These are phyloP conservation scores for Drosophila longiperda DNA, from an alignment of 2,888 invertebrate genomes.

Conservation along the genomic window DNA sequence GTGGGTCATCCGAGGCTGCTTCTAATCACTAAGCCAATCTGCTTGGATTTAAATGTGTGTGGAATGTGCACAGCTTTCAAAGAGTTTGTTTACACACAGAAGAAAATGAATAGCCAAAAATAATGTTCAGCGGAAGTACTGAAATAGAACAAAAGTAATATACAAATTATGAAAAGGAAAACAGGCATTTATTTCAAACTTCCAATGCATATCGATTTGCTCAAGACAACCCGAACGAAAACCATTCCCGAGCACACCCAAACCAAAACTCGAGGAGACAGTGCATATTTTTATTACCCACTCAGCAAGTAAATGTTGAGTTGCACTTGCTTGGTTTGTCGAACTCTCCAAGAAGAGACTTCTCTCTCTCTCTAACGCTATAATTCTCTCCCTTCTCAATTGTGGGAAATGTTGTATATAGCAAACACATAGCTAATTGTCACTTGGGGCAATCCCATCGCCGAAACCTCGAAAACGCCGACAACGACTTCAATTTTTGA, in stretches of 20 bases:
- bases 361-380: not conserved
- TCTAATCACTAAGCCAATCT: constrained; percentile 6
- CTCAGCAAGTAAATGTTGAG: constrained; percentile 20
- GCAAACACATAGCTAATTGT: constrained; percentile 61
- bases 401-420: constrained; percentile 59
- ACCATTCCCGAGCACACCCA: not conserved
- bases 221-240: constrained; percentile 23
- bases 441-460: constrained; percentile 51
- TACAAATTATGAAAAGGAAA: constrained; percentile 52
- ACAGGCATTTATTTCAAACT: constrained; percentile 16
- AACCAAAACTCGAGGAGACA: constrained; percentile 9
- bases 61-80: constrained; percentile 16
- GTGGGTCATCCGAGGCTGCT: constrained; percentile 31
- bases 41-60: not conserved
- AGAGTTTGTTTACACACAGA: constrained; percentile 29
- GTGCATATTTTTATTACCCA: constrained; percentile 54
- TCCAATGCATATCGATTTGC: constrained; percentile 54
- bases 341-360: constrained; percentile 5
- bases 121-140: constrained; percentile 52
- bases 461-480: constrained; percentile 20
- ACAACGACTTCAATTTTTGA: constrained; percentile 34
- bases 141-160: constrained; percentile 50
- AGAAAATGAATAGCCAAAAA: constrained; percentile 25
- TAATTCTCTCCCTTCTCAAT: constrained; percentile 6
- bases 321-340: constrained; percentile 46